A percentile compares a stretch with the other conserved stretches of the same genome.
phyloP scores from a whole-genome alignment of 2,113 vertebrate genomes.

The Bathybates hornii region DNA sequence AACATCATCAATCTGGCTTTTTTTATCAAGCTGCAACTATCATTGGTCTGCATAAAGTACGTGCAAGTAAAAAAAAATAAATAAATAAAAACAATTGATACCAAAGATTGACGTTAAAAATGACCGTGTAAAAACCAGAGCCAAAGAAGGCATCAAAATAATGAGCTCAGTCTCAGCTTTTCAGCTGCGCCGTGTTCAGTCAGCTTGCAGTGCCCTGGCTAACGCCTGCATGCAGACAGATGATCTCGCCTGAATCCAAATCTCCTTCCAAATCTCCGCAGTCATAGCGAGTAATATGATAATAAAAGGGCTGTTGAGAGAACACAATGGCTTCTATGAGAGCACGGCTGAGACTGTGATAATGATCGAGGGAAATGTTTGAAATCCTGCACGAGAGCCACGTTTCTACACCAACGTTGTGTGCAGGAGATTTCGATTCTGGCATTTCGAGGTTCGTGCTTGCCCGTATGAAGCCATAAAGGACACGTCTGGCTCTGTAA shows the following conservation, averaged over 20 bases:
- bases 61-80: not conserved
- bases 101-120: not conserved
- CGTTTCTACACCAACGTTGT: not conserved
- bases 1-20: not conserved
- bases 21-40: not conserved
- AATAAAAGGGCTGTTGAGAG: constrained; percentile 34
- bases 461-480: not conserved
- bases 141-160: constrained; percentile 24
- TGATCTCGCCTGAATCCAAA: constrained; percentile 39
- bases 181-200: not conserved
- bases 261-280: constrained; percentile 44
- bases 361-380: constrained; percentile 1
- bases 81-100: not conserved
- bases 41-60: not conserved
- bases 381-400: not conserved
- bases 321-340: not conserved
- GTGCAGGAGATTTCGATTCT: not conserved
- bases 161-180: constrained; percentile 19
- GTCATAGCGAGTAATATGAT: constrained; percentile 14
- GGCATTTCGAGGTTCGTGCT: not conserved
- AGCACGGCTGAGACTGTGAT: not conserved
- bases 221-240: constrained; percentile 26
- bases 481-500: not conserved
- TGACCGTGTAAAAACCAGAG: not conserved
- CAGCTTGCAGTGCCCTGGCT: constrained; percentile 10